Evolutionary conservation across 1,140 invertebrate genomes (phyloP).

Genomic region (Microvelia longipes): DNA sequence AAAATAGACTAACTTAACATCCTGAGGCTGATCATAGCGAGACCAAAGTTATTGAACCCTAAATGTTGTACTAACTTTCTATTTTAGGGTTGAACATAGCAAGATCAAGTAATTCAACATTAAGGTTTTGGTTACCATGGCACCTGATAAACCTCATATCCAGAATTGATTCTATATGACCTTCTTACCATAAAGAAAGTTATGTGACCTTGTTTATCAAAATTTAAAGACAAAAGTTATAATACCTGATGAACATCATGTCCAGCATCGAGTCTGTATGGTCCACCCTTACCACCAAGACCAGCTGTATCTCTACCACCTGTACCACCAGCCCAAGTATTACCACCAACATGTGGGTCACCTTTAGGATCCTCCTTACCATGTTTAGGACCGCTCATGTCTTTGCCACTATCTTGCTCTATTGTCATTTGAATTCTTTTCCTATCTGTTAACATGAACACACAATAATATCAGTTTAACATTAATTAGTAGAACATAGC

Average conservation of each 20-base stretch:
- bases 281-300: slow-evolving; percentile 79
- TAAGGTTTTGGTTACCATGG: no score
- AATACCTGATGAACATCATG: slow-evolving; percentile 75
- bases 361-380: slow-evolving; percentile 81
- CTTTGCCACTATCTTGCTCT: slow-evolving; percentile 49
- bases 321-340: slow-evolving; percentile 89
- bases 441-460: slow-evolving; percentile 26
- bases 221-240: neutral
- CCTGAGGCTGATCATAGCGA: no score
- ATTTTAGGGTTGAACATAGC: no score
- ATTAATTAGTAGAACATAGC: neutral
- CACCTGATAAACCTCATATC: no score
- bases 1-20: no score
- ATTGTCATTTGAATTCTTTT: slow-evolving; percentile 56
- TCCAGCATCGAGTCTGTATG: slow-evolving; percentile 79
- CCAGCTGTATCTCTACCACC: slow-evolving; percentile 88
- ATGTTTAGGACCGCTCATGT: slow-evolving; percentile 69
- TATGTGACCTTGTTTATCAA: no score
- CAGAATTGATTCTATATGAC: no score
- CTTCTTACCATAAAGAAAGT: no score
- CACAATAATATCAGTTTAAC: neutral
- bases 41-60: no score
- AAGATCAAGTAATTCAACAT: no score
- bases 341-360: slow-evolving; percentile 85
- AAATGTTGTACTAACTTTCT: no score